Evolutionary conservation across 2,888 invertebrate genomes (phyloP).

Genomic region (Tipula lateralis): DNA sequence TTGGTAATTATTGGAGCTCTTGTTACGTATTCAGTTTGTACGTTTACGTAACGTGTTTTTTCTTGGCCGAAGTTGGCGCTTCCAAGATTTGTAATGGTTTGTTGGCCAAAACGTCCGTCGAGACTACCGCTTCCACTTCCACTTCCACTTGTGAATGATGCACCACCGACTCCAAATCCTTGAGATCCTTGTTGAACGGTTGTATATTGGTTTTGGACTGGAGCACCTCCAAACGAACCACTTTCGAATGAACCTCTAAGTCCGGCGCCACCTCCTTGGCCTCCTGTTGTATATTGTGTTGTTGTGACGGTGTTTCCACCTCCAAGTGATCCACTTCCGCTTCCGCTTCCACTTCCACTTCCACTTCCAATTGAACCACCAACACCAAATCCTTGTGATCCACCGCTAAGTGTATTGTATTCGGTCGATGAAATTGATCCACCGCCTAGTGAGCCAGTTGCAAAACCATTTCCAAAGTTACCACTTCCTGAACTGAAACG

Average conservation of each 20-base stretch:
- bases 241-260: neutral
- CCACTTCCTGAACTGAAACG: neutral
- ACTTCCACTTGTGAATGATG: neutral
- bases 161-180: neutral
- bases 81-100: neutral
- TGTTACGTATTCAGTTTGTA: neutral
- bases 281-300: neutral
- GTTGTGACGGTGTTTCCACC: neutral
- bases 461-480: neutral
- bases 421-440: neutral
- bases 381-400: neutral
- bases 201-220: neutral
- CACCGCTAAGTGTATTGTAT: neutral
- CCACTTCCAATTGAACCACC: neutral
- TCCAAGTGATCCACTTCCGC: neutral
- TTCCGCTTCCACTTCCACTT: neutral
- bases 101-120: neutral
- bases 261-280: neutral
- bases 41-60: neutral
- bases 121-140: neutral
- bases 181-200: neutral
- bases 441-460: neutral
- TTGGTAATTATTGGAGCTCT: slow-evolving; percentile 42
- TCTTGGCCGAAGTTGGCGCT: neutral
- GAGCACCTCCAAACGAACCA: neutral